phyloP scores from a whole-genome alignment of 2,888 invertebrate genomes.

The Rhingia campestris region DNA sequence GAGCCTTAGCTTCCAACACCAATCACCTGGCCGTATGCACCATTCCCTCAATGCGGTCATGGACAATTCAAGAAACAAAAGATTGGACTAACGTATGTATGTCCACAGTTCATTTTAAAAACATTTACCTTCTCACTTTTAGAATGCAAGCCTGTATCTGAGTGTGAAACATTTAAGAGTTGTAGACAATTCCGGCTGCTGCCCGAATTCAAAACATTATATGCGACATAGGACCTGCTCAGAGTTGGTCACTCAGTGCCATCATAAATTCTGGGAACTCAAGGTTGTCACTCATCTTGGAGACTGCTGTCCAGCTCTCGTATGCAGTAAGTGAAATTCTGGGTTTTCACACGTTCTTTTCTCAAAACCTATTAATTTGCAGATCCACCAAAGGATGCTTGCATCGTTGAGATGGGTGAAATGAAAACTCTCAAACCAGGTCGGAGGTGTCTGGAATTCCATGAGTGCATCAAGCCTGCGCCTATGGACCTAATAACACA shows the following conservation, averaged over 20 bases:
- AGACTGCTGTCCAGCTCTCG: slow-evolving; percentile 87
- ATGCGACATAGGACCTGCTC: slow-evolving; percentile 88
- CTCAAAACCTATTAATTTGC: background rate
- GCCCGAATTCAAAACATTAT: slow-evolving; percentile 85
- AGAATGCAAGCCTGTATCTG: slow-evolving; percentile 89
- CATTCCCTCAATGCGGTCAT: slow-evolving; percentile 87
- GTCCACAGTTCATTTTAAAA: slow-evolving; percentile 87
- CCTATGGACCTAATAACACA: slow-evolving; percentile 79
- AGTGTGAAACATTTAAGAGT: slow-evolving; percentile 85
- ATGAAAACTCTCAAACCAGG: slow-evolving; percentile 79
- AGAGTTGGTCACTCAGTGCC: slow-evolving; percentile 81
- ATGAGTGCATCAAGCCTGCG: slow-evolving; percentile 81
- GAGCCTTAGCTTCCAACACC: slow-evolving; percentile 83
- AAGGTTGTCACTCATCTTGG: slow-evolving; percentile 79
- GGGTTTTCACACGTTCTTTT: background rate
- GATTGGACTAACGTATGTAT: slow-evolving; percentile 86
- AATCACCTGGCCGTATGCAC: slow-evolving; percentile 86
- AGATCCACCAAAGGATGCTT: slow-evolving; percentile 80
- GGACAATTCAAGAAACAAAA: slow-evolving; percentile 89
- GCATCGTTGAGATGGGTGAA: slow-evolving; percentile 80
- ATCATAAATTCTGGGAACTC: slow-evolving; percentile 84
- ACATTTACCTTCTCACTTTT: slow-evolving; percentile 30
- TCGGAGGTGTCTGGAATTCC: slow-evolving; percentile 83
- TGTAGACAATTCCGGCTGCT: slow-evolving; percentile 88
- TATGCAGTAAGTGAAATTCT: slow-evolving; percentile 85